phyloP scores from a whole-genome alignment of 2,888 invertebrate genomes.

The Eueremaeus valkanovi region DNA sequence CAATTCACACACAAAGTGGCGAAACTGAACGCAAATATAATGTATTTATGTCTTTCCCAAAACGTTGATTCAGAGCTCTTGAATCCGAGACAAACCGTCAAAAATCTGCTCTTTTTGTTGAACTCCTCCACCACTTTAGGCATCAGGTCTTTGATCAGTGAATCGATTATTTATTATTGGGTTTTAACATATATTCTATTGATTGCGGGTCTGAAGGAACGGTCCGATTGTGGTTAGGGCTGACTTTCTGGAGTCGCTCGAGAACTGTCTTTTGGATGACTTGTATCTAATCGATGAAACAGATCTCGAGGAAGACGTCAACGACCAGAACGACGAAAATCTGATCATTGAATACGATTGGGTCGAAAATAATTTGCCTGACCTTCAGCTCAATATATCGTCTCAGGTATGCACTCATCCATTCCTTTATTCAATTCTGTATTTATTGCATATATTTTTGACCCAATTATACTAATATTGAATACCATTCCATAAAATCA shows the following conservation, averaged over 20 bases:
- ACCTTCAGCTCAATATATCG: conserved; percentile 11
- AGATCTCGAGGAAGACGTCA: neutral
- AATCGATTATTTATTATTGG: no score
- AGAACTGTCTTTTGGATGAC: conserved; percentile 22
- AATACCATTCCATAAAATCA: neutral
- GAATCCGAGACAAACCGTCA: conserved; percentile 66
- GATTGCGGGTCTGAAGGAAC: no score
- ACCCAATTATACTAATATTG: no score
- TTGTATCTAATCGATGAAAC: conserved; percentile 6
- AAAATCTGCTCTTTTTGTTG: conserved; percentile 58
- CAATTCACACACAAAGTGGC: conserved; percentile 70
- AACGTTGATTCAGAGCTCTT: conserved; percentile 63
- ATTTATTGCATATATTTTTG: no score
- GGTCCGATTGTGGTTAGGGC: neutral
- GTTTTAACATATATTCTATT: no score
- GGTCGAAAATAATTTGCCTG: conserved; percentile 40
- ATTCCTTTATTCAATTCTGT: neutral
- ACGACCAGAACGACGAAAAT: neutral
- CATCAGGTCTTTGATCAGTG: neutral
- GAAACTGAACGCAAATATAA: conserved; percentile 71
- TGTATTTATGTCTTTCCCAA: conserved; percentile 73
- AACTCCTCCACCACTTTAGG: conserved; percentile 1
- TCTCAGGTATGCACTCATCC: neutral
- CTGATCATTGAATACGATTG: conserved; percentile 36
- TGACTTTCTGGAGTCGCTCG: conserved; percentile 1